Evolutionary conservation across 2,888 invertebrate genomes (phyloP).

Genomic region (Habrosyne pyritoides): DNA sequence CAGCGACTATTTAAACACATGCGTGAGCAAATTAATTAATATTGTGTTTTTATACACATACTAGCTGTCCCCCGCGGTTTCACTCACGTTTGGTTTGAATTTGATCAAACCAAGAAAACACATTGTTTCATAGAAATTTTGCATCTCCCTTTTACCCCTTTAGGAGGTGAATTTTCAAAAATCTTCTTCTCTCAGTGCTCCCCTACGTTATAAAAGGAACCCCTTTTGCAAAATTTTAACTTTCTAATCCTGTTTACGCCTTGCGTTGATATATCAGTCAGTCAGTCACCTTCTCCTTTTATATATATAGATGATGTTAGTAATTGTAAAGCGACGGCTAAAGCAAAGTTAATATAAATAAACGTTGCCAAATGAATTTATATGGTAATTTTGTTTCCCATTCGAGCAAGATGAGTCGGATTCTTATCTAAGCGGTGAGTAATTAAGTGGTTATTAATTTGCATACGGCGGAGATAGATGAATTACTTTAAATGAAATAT

Average conservation of each 20-base stretch:
- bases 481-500: conserved; percentile 54
- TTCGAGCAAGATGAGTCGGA: conserved; percentile 49
- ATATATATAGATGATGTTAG: background rate
- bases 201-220: too few relatives aligned
- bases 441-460: conserved; percentile 70
- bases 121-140: too few relatives aligned
- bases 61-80: too few relatives aligned
- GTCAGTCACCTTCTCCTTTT: too few relatives aligned
- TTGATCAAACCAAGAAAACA: too few relatives aligned
- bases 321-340: conserved; percentile 16
- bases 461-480: conserved; percentile 57
- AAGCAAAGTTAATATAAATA: conserved; percentile 15
- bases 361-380: conserved; percentile 49
- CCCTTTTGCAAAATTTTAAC: too few relatives aligned
- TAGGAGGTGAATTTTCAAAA: too few relatives aligned
- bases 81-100: too few relatives aligned
- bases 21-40: conserved; percentile 12
- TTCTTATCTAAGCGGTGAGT: conserved; percentile 49
- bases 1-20: background rate
- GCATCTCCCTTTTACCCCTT: too few relatives aligned
- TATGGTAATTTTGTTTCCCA: conserved; percentile 52
- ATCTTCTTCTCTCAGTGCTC: too few relatives aligned
- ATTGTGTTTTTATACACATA: conserved; percentile 10
- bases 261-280: too few relatives aligned
- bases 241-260: too few relatives aligned